Percentiles rank a stretch among this genome's conserved stretches.
Evolutionary conservation across 2,797 vertebrate genomes (phyloP).

Genomic region (Thunnus albacares): DNA sequence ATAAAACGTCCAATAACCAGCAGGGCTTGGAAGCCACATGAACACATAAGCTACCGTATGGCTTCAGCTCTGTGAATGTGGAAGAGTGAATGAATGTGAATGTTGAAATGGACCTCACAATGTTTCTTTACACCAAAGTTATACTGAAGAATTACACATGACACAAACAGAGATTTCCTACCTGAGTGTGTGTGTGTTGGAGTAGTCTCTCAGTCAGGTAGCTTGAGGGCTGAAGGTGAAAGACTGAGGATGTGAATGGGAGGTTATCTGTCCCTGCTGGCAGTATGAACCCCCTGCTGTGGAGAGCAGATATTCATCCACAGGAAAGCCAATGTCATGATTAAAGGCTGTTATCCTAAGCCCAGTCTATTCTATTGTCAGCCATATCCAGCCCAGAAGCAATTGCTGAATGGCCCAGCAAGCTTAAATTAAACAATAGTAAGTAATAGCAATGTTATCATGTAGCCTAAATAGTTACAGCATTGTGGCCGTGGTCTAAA

Average conservation of each 20-base stretch:
- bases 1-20: constrained; percentile 53
- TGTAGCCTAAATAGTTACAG: too few relatives aligned
- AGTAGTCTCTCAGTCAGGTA: background rate
- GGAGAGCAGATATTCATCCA: background rate
- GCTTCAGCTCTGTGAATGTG: background rate
- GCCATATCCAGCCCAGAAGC: too few relatives aligned
- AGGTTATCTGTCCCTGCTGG: constrained; percentile 13
- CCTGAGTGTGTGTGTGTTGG: too few relatives aligned
- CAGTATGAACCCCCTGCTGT: background rate
- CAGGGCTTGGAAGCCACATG: constrained; percentile 20
- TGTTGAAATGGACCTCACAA: constrained; percentile 6
- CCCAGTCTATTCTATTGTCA: too few relatives aligned
- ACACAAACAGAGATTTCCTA: background rate
- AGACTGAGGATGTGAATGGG: background rate
- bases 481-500: too few relatives aligned
- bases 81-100: background rate
- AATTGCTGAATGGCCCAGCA: too few relatives aligned
- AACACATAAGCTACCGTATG: constrained; percentile 26
- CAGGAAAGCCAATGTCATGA: background rate
- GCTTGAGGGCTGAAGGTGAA: background rate
- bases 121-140: background rate
- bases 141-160: background rate
- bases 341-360: background rate
- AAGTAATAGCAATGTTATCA: too few relatives aligned
- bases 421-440: too few relatives aligned